Percentiles rank a stretch among this genome's conserved stretches.
Evolutionary conservation across 2,113 vertebrate genomes (phyloP).

Genomic region (Amphiprion percula): DNA sequence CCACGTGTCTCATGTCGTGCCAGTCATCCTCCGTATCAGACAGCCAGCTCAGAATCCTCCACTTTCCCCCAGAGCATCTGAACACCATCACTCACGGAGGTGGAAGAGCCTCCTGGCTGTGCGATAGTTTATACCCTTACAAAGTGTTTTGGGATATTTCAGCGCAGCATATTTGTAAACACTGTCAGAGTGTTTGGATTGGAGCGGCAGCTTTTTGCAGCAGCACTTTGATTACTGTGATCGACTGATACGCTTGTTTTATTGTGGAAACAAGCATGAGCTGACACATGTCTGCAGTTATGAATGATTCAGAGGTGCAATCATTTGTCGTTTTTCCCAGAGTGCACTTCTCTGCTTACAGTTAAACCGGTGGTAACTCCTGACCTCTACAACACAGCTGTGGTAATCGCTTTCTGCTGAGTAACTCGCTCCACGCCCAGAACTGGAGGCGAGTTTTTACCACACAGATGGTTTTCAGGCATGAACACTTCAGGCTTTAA

Average conservation of each 20-base stretch:
- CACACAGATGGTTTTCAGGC: conserved; percentile 19
- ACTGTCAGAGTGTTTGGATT: conserved; percentile 69
- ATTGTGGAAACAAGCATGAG: conserved; percentile 51
- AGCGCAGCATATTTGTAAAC: conserved; percentile 61
- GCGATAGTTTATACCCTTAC: conserved; percentile 42
- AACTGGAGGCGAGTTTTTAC: conserved; percentile 12
- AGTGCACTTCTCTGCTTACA: conserved; percentile 45
- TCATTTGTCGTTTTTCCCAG: conserved; percentile 59
- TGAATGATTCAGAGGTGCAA: conserved; percentile 47
- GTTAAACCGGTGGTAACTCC: conserved; percentile 43
- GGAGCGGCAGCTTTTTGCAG: conserved; percentile 32
- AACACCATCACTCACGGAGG: conserved; percentile 37
- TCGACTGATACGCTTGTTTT: conserved; percentile 61
- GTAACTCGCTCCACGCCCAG: conserved; percentile 12
- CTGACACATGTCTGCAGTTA: conserved; percentile 55
- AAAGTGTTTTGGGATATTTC: conserved; percentile 56
- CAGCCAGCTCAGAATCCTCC: conserved; percentile 43
- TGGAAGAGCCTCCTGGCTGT: conserved; percentile 46
- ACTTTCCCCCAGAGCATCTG: conserved; percentile 27
- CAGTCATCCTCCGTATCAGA: conserved; percentile 57
- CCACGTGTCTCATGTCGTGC: conserved; percentile 51
- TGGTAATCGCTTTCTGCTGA: conserved; percentile 17
- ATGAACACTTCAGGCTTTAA: conserved; percentile 16
- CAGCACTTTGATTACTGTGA: conserved; percentile 60
- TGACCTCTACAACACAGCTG: conserved; percentile 49